phyloP scores from a whole-genome alignment of 2,888 invertebrate genomes.

The Ennomos quercinarius region DNA sequence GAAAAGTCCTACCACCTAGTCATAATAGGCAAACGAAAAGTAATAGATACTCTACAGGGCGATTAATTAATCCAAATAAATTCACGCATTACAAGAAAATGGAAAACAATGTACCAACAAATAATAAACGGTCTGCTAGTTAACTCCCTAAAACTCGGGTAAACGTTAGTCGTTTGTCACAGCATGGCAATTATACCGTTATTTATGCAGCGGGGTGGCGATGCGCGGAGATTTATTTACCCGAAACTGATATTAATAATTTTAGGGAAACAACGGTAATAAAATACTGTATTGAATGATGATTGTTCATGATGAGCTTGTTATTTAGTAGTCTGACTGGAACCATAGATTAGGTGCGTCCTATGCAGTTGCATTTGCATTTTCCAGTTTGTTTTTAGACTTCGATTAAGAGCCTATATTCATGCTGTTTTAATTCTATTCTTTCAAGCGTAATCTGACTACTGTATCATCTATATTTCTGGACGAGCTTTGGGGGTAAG shows the following conservation, averaged over 20 bases:
- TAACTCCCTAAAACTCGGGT: constrained; percentile 43
- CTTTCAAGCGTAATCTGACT: too few relatives aligned
- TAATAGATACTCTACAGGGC: too few relatives aligned
- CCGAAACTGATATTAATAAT: constrained; percentile 34
- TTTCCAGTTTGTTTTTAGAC: background rate
- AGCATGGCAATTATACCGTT: constrained; percentile 76
- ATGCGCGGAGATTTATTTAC: constrained; percentile 61
- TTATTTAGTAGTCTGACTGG: background rate
- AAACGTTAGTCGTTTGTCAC: constrained; percentile 73
- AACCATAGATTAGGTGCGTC: too few relatives aligned
- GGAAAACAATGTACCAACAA: constrained; percentile 31
- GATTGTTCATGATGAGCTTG: constrained; percentile 3
- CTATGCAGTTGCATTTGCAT: too few relatives aligned
- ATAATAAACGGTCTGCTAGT: constrained; percentile 38
- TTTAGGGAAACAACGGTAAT: constrained; percentile 23
- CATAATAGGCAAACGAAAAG: too few relatives aligned
- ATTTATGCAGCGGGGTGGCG: constrained; percentile 71
- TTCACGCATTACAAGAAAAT: constrained; percentile 20
- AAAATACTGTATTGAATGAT: constrained; percentile 25
- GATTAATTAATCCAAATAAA: constrained; percentile 21
- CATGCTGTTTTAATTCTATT: too few relatives aligned
- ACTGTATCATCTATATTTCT: too few relatives aligned
- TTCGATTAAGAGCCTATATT: too few relatives aligned
- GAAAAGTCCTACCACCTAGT: too few relatives aligned
- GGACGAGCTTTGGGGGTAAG: too few relatives aligned